phyloP scores from a whole-genome alignment of 2,888 invertebrate genomes.

The Drosophila ustulata region DNA sequence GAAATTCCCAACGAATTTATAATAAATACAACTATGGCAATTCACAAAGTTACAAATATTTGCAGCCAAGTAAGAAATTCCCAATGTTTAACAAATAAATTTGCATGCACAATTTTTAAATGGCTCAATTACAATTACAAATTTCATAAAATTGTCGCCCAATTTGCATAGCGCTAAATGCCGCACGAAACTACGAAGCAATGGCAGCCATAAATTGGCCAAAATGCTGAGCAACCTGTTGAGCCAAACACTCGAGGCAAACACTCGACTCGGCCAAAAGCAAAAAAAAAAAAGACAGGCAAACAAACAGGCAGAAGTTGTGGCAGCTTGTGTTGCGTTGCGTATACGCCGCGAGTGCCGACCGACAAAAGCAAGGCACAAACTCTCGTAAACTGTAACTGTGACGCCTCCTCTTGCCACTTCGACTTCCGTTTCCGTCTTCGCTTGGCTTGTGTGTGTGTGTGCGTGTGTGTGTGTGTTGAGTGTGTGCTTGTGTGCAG shows the following conservation, averaged over 20 bases:
- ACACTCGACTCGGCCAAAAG: background rate
- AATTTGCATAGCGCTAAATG: constrained; percentile 5
- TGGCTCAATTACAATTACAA: constrained; percentile 2
- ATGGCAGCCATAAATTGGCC: constrained; percentile 57
- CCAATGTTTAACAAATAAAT: background rate
- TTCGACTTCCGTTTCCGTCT: constrained; percentile 13
- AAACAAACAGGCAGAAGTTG: constrained; percentile 13
- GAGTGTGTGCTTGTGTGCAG: constrained; percentile 6
- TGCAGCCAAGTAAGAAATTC: no score
- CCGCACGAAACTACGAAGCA: background rate
- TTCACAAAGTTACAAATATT: no score
- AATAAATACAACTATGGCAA: no score
- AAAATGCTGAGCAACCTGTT: constrained; percentile 65
- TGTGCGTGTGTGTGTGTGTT: background rate
- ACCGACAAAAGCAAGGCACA: constrained; percentile 8
- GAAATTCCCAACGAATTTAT: no score
- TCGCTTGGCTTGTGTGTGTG: background rate
- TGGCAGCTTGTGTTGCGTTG: constrained; percentile 26
- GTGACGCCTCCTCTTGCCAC: constrained; percentile 21
- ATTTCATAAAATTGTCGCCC: background rate
- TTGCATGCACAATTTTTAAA: background rate
- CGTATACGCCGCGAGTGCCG: constrained; percentile 69
- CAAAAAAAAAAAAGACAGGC: background rate
- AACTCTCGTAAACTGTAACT: constrained; percentile 29
- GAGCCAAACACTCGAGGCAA: constrained; percentile 16